These are phyloP conservation scores for Potamarius usumacintae DNA, from an alignment of 2,113 vertebrate genomes.

Conservation along the genomic window DNA sequence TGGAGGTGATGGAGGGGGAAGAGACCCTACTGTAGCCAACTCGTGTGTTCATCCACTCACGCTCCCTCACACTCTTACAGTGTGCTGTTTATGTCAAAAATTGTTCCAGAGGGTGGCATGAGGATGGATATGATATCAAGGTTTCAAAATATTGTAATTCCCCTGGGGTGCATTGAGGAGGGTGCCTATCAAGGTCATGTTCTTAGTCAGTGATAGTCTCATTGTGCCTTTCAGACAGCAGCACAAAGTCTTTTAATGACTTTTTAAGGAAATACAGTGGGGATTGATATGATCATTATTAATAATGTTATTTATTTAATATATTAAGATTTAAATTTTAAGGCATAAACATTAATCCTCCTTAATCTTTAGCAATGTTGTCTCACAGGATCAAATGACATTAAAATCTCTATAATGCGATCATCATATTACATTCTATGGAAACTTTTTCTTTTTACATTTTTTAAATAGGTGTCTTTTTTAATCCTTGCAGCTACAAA, in stretches of 20 bases:
- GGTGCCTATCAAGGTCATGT: background rate
- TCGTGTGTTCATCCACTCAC: background rate
- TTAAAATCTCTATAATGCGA: background rate
- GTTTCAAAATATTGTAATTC: background rate
- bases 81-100: background rate
- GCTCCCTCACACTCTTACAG: background rate
- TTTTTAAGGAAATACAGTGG: too few species aligned
- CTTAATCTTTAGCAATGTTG: background rate
- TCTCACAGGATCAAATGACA: background rate
- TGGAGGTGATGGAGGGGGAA: conserved; percentile 24
- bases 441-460: too few species aligned
- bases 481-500: too few species aligned
- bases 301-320: too few species aligned
- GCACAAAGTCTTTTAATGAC: too few species aligned
- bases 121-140: too few species aligned
- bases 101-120: background rate
- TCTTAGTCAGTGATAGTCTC: background rate
- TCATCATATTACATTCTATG: background rate
- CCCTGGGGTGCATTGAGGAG: background rate
- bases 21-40: conserved; percentile 37
- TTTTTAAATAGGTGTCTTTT: too few species aligned
- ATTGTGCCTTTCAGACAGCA: background rate
- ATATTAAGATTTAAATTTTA: background rate
- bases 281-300: too few species aligned
- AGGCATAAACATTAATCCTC: background rate